A percentile compares a stretch with the other conserved stretches of the same genome.
phyloP scores from a whole-genome alignment of 1,140 invertebrate species.

The Araneus ventricosus region DNA sequence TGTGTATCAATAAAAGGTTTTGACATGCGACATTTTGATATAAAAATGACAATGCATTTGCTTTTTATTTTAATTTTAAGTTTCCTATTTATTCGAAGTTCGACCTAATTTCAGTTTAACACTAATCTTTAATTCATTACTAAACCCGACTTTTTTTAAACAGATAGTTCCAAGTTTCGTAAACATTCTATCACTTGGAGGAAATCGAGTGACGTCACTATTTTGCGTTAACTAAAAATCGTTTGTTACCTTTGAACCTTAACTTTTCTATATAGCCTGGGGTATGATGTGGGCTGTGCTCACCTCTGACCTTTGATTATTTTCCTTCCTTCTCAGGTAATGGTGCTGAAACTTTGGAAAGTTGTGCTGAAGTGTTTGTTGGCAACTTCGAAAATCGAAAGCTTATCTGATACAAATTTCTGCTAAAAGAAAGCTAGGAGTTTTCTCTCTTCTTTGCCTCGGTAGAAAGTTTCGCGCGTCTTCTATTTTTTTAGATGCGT shows the following conservation, averaged over 20 bases:
- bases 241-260: not conserved
- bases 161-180: not conserved
- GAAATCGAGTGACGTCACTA: too few species aligned
- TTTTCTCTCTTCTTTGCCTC: not conserved
- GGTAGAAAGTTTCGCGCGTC: not conserved
- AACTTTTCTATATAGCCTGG: not conserved
- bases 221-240: too few species aligned
- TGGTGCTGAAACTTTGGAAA: not conserved
- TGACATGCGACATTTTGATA: too few species aligned
- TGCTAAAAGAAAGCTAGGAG: not conserved
- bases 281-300: not conserved
- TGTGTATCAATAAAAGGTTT: too few species aligned
- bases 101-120: too few species aligned
- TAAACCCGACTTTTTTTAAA: too few species aligned
- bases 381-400: not conserved
- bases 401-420: conserved; percentile 35
- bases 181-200: not conserved
- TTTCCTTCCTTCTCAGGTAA: not conserved
- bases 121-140: too few species aligned
- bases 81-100: too few species aligned
- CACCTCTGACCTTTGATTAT: conserved; percentile 7
- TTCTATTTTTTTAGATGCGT: not conserved
- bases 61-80: too few species aligned
- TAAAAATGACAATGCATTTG: too few species aligned
- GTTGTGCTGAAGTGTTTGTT: not conserved